Conservation (phyloP, 2,113 vertebrate genomes). For the Hippocampus abdominalis region DNA sequence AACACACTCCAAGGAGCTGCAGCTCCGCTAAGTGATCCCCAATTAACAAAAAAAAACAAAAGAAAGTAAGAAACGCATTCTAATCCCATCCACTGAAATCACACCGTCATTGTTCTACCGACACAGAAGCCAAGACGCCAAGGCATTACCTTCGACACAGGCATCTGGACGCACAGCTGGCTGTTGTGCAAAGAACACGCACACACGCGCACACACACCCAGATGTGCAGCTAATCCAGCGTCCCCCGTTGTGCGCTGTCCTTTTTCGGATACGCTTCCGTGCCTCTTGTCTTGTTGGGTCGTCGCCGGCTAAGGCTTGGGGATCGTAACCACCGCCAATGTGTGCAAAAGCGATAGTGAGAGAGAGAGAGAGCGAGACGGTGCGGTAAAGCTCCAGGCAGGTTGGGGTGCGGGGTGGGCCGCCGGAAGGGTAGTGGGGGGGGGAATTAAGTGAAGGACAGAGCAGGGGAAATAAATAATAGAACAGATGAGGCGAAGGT, state of each 20-base stretch:
- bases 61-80: neutral
- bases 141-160: conserved; percentile 67
- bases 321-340: neutral
- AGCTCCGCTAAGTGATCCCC: neutral
- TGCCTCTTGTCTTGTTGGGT: conserved; percentile 35
- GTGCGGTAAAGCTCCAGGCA: conserved; percentile 8
- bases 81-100: neutral
- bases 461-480: conserved; percentile 26
- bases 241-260: conserved; percentile 27
- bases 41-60: neutral
- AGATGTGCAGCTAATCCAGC: conserved; percentile 40
- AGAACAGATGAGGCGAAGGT: conserved; percentile 36
- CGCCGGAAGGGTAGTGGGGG: neutral
- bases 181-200: conserved; percentile 25
- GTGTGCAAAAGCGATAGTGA: conserved; percentile 3
- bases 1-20: too few relatives aligned
- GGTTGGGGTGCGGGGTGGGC: conserved; percentile 8
- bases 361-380: neutral
- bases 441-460: conserved; percentile 7
- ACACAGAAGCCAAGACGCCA: neutral
- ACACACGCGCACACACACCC: conserved; percentile 20
- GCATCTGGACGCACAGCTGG: conserved; percentile 52
- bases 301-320: conserved; percentile 23
- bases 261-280: conserved; percentile 3
- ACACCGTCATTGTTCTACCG: neutral